Evolutionary conservation across 2,113 vertebrate species (phyloP).

Genomic region (Falco punctatus): DNA sequence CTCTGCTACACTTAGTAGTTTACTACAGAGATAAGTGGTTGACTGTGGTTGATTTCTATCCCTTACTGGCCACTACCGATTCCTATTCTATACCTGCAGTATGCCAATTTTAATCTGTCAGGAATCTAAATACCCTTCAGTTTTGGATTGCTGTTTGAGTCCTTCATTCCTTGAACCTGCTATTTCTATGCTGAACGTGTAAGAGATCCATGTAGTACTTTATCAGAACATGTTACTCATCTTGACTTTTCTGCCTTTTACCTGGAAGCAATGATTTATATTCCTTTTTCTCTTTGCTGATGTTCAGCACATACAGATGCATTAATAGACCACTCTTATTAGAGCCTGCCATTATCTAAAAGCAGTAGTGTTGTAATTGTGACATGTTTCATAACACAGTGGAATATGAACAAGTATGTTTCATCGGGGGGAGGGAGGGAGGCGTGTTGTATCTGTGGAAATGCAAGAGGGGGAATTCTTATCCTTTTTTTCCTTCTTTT

Average conservation of each 20-base stretch:
- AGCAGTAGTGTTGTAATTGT: neutral
- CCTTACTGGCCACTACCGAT: neutral
- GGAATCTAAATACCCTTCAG: neutral
- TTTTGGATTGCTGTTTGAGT: neutral
- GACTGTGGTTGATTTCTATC: neutral
- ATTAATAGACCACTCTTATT: neutral
- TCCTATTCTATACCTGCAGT: neutral
- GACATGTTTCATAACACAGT: neutral
- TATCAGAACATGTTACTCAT: accelerated
- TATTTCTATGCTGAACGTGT: neutral
- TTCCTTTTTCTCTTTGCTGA: neutral
- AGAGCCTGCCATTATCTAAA: neutral
- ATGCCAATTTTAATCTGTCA: neutral
- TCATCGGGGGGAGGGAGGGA: neutral
- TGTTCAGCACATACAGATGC: neutral
- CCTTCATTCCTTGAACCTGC: neutral
- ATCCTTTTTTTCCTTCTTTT: neutral
- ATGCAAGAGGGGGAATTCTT: neutral
- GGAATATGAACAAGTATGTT: neutral
- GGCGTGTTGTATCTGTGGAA: neutral
- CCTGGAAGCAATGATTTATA: neutral
- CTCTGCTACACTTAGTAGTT: neutral
- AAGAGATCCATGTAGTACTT: neutral
- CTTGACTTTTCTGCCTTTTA: neutral
- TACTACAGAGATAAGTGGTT: neutral